Base-by-base conservation (phyloP, 1,140 invertebrate genomes). In the Bombus superbus region DNA sequence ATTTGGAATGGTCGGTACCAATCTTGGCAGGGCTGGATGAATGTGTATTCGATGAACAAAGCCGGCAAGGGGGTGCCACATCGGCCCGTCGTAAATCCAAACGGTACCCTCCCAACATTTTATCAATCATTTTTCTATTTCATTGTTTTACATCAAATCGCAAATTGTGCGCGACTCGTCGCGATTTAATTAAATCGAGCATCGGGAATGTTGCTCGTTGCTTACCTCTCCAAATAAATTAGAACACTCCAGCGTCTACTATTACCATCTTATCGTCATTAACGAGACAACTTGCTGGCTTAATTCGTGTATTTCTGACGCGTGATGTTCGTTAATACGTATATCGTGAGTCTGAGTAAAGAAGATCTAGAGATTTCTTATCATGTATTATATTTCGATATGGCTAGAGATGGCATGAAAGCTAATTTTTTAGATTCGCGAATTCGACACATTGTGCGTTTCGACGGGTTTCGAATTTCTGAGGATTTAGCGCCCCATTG, bases 41-140 rank as follows among this genome's bases (percentile, higher is more conserved):
- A 93, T 42, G 88, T 93, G 4, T 93, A 93, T 85, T 92, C 92
- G 28, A 81, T 90, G 44, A 91, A 88, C 75, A 92, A 92, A 86
- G 90, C 90, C 74, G 92, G 91, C 35, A 92, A 88, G 69, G 86
- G 69, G 3, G 32, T 11, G 0, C 35, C 77, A 15, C 91, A 92
- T 87, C 86, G 53, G 13, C 92, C 92, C 0, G 40, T 75, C 22
- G 44, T 91, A 40, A 93, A 92, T 86, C 86, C 84, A 32, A 85
- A 89, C 10, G 92, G 92, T 93, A 74, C 32, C 40, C 73, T 28
- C 22, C 47, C 32, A 5, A 40, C n/a, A 1, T 66, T 68, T 68
- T 35, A 28, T 69, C 47, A 22, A 75, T 69, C 28, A 25, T 25
- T 18, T 40, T 3, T 22, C 40, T 59, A 40, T 22, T 42, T 38